phyloP scores from a whole-genome alignment of 2,113 vertebrate genomes.

The Butastur rufipennis region DNA sequence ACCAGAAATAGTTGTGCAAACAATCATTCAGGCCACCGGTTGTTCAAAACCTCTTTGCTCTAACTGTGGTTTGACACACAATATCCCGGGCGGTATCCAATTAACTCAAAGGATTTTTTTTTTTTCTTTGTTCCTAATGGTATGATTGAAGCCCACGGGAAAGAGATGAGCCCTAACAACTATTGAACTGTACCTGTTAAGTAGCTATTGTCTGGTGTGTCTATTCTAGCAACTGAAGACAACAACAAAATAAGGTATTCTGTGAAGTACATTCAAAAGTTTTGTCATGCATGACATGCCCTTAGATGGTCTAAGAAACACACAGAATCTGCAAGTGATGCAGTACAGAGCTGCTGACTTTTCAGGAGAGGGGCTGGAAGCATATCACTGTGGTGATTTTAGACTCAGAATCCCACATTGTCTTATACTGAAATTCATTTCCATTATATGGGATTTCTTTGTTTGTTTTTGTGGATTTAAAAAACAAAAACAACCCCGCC shows the following conservation, averaged over 20 bases:
- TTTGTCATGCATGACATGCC: not conserved
- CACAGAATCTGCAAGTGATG: not conserved
- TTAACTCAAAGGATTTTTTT: not conserved
- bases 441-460: not conserved
- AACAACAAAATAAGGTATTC: not conserved
- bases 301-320: not conserved
- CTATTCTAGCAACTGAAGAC: not conserved
- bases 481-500: accelerated
- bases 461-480: not conserved
- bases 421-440: not conserved
- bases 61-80: not conserved
- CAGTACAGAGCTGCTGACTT: not conserved
- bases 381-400: not conserved
- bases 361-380: not conserved
- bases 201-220: not conserved
- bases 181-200: not conserved
- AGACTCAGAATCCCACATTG: not conserved
- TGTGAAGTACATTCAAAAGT: not conserved
- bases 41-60: not conserved
- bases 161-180: not conserved
- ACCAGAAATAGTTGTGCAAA: not conserved
- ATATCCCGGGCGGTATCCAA: not conserved
- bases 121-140: not conserved
- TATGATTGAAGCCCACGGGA: not conserved
- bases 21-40: not conserved